Evolutionary conservation across 2,888 invertebrate genomes (phyloP).

Genomic region (Flexamia atlantica): DNA sequence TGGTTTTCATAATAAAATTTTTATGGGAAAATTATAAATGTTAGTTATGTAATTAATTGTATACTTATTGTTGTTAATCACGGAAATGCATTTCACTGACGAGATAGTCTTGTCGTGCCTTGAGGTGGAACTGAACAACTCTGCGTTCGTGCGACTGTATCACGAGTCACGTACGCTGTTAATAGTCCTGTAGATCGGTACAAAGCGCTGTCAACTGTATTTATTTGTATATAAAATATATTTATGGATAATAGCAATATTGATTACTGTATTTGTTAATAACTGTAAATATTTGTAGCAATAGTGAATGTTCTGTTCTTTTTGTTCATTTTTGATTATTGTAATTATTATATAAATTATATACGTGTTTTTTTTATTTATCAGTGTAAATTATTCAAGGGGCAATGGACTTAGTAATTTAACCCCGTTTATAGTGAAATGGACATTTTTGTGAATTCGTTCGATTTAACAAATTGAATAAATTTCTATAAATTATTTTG

Average conservation of each 20-base stretch:
- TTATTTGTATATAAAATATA: constrained; percentile 44
- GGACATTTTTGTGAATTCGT: constrained; percentile 58
- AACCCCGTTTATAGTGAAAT: constrained; percentile 58
- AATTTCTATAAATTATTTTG: constrained; percentile 57
- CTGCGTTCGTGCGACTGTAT: not conserved
- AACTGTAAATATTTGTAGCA: constrained; percentile 58
- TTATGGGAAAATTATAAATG: constrained; percentile 1
- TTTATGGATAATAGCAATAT: constrained; percentile 57
- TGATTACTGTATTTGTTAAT: constrained; percentile 51
- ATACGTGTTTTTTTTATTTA: constrained; percentile 60
- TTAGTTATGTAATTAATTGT: not conserved
- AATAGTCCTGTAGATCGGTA: constrained; percentile 46
- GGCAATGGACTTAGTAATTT: constrained; percentile 51
- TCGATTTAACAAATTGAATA: constrained; percentile 57
- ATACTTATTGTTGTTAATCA: constrained; percentile 29
- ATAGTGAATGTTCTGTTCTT: constrained; percentile 49
- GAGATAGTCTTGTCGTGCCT: constrained; percentile 42
- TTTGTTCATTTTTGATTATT: constrained; percentile 41
- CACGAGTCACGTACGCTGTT: constrained; percentile 9
- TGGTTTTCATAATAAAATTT: not conserved
- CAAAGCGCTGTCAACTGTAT: constrained; percentile 55
- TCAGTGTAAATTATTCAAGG: constrained; percentile 57
- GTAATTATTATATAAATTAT: constrained; percentile 54
- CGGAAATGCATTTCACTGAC: constrained; percentile 21
- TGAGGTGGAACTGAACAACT: constrained; percentile 38